Evolutionary conservation across 2,113 vertebrate species (phyloP).

Genomic region (Ceyx melanurus): DNA sequence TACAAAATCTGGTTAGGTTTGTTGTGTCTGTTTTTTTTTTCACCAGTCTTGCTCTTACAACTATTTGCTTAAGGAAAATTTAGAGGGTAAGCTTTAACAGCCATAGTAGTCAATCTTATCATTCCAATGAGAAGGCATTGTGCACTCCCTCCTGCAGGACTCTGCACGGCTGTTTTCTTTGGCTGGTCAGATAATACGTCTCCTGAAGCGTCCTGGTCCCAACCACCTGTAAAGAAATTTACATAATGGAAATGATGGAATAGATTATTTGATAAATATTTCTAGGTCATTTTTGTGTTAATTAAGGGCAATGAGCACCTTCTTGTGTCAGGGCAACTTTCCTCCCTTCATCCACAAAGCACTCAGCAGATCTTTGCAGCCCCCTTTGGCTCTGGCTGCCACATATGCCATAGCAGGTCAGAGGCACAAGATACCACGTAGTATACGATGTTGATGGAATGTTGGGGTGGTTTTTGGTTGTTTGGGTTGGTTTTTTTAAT

Average conservation of each 20-base stretch:
- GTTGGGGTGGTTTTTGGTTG: background rate
- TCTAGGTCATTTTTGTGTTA: accelerated
- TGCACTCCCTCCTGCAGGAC: too few species aligned
- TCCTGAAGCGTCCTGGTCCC: background rate
- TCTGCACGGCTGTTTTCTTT: background rate
- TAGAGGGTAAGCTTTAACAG: background rate
- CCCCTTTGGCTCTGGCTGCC: background rate
- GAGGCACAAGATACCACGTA: background rate
- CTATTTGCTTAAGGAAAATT: background rate
- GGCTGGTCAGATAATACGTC: background rate
- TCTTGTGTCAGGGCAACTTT: background rate
- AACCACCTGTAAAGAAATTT: background rate
- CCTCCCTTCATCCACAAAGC: background rate
- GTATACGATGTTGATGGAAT: background rate
- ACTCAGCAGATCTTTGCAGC: background rate
- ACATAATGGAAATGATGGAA: background rate
- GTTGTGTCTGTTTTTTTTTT: background rate
- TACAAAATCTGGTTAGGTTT: background rate
- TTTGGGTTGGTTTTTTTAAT: background rate
- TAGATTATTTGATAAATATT: background rate
- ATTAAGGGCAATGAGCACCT: background rate
- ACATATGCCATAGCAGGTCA: accelerated
- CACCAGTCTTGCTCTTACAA: background rate
- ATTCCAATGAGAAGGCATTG: accelerated
- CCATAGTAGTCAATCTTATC: background rate